These are phyloP conservation scores for Mimachlamys varia DNA, from an alignment of 2,888 invertebrate genomes.

Conservation along the genomic window DNA sequence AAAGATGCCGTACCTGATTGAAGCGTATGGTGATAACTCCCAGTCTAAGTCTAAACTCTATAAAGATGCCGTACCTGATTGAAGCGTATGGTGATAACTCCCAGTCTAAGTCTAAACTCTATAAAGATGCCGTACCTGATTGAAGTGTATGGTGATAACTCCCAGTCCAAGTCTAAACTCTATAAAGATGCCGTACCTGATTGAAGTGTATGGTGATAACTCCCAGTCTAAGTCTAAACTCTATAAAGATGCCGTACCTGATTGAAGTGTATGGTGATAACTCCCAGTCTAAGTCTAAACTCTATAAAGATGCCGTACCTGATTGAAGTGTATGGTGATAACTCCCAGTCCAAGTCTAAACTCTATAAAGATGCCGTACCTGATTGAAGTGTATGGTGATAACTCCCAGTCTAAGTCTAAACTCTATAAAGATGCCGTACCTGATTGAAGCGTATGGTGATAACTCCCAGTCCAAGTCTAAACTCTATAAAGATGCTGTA, in stretches of 20 bases:
- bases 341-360: constrained; percentile 51
- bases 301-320: constrained; percentile 60
- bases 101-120: no score
- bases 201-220: constrained; percentile 75
- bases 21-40: constrained; percentile 73
- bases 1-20: constrained; percentile 67
- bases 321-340: constrained; percentile 74
- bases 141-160: constrained; percentile 74
- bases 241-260: constrained; percentile 64
- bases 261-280: constrained; percentile 74
- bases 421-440: constrained; percentile 52
- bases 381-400: constrained; percentile 75
- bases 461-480: constrained; percentile 55
- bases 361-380: constrained; percentile 56
- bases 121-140: constrained; percentile 67
- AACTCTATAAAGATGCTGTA: constrained; percentile 45
- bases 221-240: no score
- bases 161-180: no score
- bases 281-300: constrained; percentile 41
- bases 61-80: constrained; percentile 67
- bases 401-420: constrained; percentile 51
- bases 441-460: constrained; percentile 75
- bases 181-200: constrained; percentile 64
- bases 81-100: constrained; percentile 73
- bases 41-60: no score